Evolutionary conservation across 2,797 vertebrate species (phyloP), one percentile per base, ranked within the genome.

Genomic region (Anguilla anguilla): DNA sequence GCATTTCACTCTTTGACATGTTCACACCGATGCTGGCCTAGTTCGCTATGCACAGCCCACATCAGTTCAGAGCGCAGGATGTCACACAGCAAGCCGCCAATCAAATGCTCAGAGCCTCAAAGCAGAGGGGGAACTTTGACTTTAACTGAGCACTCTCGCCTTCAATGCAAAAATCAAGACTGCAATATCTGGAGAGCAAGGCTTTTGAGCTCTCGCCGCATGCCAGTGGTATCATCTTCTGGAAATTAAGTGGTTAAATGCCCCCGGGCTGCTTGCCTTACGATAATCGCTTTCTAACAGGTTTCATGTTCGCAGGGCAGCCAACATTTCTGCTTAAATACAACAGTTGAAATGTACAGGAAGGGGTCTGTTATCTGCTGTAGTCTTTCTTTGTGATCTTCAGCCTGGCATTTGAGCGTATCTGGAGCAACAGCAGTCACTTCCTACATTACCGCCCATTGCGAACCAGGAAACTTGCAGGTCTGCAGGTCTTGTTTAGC

Each of bases 221-320:
- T n/a, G 10, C 19, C 79, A 82, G 11, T n/a, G 51, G 39, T 11
- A 82, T 11, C 25, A 22, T 82, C 43, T n/a, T n/a, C 43, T 11
- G 79, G 79, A 51, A 82, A 51, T 46, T 2, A 25, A 51, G 79
- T 46, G 19, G 22, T 51, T 49, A 49, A 22, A 51, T n/a, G 25
- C 22, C 22, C 46, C 46, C 46, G 7, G 46, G 79, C 79, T 7
- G 43, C 79, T 49, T 31, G 43, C 43, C n/a, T 51, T 82, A n/a
- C 2, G 46, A n/a, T 82, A 82, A 82, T 82, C 46, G 79, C 46
- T 82, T n/a, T 51, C 79, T 82, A 82, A 82, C 51, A 51, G 17
- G 79, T 46, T 82, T 51, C 46, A 25, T 1, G 25, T 25, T 49
- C 43, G 17, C 31, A 74, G 31, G 31, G 13, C 35, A 7, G 43